Evolutionary conservation across 2,113 vertebrate genomes (phyloP), one percentile per base, ranked within the genome.

Genomic region (Alouatta palliata): DNA sequence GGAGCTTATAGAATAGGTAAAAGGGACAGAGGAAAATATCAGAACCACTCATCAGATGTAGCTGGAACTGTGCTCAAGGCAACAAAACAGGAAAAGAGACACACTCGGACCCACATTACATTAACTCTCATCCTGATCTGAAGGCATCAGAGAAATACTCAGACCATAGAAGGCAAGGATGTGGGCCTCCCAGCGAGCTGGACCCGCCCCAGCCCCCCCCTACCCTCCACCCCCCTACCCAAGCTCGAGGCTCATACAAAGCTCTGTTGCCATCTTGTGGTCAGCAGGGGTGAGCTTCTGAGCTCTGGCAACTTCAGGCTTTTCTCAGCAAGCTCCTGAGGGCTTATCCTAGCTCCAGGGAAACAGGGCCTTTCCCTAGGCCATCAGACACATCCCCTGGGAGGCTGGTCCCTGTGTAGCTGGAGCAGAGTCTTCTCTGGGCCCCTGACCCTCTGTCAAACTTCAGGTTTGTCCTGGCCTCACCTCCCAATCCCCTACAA

Each of bases 231-330:
- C 3, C 32, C 76, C 40, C 27, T 2, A 14, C 45, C 35, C 8
- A 17, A 45, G 25, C 77, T 25, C 12, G 6, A 27, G 77, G 68
- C 54, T 96, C 52, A 0, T 40, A 68, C 89, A 97, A 98, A 97
- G 81, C 98, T 90, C 97, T 98, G 98, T 98, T 98, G 98, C 98
- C 98, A 98, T 97, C 98, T 99, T 98, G 98, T 99, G 98, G 98
- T 97, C 83, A 43, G 58, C 45, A 17, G 79, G 79, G 19, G 49
- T 20, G 73, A 87, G 45, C 43, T 17, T 64, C 2, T 0, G 43
- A 5, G 68, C 19, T 21, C 87, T 23, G 6, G 1, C 54, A 70
- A 21, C 20, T 58, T 81, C 43, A 2, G 45, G 6, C 40, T 25
- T 35, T 35, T 45, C 54, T 54, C 21, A n/a, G 56, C n/a, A 6